Conservation (phyloP, 2,888 invertebrate species). For the Lampropteryx suffumata region DNA sequence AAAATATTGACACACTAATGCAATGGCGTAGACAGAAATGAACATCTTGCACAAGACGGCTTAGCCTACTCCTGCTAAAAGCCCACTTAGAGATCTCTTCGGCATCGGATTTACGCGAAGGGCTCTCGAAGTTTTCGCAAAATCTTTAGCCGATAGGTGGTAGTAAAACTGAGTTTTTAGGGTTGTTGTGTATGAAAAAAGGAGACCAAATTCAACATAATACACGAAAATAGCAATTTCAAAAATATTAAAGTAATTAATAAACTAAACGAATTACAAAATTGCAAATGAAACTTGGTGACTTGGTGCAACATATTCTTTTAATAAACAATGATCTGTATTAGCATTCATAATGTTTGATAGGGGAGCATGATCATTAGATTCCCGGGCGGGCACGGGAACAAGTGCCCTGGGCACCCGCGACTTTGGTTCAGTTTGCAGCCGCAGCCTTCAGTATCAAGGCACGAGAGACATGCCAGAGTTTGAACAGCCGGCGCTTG, state of each 20-base stretch:
- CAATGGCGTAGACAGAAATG: conserved; percentile 70
- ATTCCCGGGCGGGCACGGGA: conserved; percentile 40
- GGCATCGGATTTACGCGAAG: conserved; percentile 72
- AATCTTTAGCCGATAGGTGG: conserved; percentile 63
- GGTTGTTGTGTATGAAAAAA: conserved; percentile 43
- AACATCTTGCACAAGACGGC: conserved; percentile 75
- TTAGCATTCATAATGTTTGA: conserved; percentile 28
- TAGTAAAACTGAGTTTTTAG: conserved; percentile 57
- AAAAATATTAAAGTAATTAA: too few relatives aligned
- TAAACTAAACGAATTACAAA: too few relatives aligned
- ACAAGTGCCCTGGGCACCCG: conserved; percentile 46
- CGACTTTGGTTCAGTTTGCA: conserved; percentile 52
- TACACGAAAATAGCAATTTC: too few relatives aligned
- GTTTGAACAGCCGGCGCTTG: conserved; percentile 72
- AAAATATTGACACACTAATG: conserved; percentile 39
- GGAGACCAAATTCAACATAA: background rate
- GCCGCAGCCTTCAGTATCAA: conserved; percentile 48
- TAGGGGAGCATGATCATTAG: conserved; percentile 53
- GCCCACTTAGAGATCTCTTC: conserved; percentile 80
- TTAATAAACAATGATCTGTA: conserved; percentile 49
- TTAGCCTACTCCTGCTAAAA: conserved; percentile 79
- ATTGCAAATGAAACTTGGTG: too few relatives aligned
- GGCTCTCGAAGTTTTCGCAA: conserved; percentile 67
- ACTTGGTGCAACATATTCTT: conserved; percentile 28
- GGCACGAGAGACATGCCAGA: conserved; percentile 75